phyloP scores from a whole-genome alignment of 2,113 vertebrate genomes.

The Marcusenius ussheri region DNA sequence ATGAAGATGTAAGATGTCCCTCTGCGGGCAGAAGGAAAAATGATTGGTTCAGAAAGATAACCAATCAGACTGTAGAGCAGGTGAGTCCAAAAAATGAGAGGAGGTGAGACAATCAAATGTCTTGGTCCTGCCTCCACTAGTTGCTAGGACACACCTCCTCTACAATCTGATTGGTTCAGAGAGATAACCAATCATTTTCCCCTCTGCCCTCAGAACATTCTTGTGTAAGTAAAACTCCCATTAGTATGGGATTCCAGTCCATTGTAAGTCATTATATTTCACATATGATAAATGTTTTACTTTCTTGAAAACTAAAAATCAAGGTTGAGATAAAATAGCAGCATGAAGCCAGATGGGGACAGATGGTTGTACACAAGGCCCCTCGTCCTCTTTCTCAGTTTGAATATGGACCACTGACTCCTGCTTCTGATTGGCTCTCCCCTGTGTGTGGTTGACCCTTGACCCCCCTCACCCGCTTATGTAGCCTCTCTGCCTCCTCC shows the following conservation, averaged over 20 bases:
- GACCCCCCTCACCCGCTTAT: slow-evolving; percentile 76
- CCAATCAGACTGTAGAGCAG: no score
- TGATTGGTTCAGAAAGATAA: no score
- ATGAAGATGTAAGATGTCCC: no score
- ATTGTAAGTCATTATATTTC: background rate
- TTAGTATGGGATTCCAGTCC: background rate
- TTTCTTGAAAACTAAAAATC: background rate
- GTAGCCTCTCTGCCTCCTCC: slow-evolving; percentile 93
- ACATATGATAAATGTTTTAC: background rate
- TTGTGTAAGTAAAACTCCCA: no score
- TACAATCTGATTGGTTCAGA: no score
- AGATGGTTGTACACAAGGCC: background rate
- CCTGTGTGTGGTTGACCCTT: background rate
- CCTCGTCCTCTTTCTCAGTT: background rate
- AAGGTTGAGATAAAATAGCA: background rate
- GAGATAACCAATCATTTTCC: no score
- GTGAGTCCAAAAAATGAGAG: no score
- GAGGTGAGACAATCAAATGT: no score
- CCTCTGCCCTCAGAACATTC: background rate
- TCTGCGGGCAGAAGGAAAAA: no score
- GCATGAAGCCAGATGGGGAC: background rate
- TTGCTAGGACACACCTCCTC: no score
- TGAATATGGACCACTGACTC: background rate
- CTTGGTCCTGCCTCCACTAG: no score
- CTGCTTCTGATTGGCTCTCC: background rate